Conservation (phyloP, 2,797 vertebrate genomes). For the Phalloptychus januarius region DNA sequence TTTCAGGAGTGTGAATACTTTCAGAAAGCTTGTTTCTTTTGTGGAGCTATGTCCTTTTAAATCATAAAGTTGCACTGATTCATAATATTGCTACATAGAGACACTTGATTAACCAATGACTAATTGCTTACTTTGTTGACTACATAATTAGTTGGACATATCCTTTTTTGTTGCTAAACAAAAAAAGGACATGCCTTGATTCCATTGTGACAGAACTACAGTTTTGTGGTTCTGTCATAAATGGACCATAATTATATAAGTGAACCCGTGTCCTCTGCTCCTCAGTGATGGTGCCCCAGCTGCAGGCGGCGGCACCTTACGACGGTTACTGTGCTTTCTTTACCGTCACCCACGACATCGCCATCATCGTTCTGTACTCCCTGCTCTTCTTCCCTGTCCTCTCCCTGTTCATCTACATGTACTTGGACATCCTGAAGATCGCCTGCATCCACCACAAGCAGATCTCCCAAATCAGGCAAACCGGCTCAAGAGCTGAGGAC, state of each 20-base stretch:
- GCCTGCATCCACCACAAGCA: slow-evolving; percentile 85
- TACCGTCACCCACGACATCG: slow-evolving; percentile 78
- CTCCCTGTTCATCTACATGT: slow-evolving; percentile 87
- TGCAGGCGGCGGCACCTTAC: slow-evolving; percentile 73
- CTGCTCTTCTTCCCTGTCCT: slow-evolving; percentile 86
- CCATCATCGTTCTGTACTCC: slow-evolving; percentile 83
- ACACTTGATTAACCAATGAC: too few species aligned
- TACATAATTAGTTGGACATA: neutral
- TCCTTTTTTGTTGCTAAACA: neutral
- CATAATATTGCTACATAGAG: too few species aligned
- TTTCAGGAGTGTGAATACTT: neutral
- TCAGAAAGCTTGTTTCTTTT: too few species aligned
- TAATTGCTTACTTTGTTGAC: neutral
- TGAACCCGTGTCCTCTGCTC: slow-evolving; percentile 1
- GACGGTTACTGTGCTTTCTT: slow-evolving; percentile 85
- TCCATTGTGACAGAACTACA: neutral
- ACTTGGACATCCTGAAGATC: slow-evolving; percentile 91
- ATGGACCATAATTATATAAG: neutral
- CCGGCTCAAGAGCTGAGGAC: slow-evolving; percentile 37
- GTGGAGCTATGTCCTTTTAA: too few species aligned
- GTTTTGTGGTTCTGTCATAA: neutral
- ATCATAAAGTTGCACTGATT: too few species aligned
- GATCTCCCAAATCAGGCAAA: slow-evolving; percentile 77
- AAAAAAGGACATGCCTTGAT: neutral
- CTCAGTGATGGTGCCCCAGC: slow-evolving; percentile 69